A percentile compares a stretch with the other conserved stretches of the same genome.
Evolutionary conservation across 2,797 vertebrate species (phyloP).

Genomic region (Bryconaethiops microstoma): DNA sequence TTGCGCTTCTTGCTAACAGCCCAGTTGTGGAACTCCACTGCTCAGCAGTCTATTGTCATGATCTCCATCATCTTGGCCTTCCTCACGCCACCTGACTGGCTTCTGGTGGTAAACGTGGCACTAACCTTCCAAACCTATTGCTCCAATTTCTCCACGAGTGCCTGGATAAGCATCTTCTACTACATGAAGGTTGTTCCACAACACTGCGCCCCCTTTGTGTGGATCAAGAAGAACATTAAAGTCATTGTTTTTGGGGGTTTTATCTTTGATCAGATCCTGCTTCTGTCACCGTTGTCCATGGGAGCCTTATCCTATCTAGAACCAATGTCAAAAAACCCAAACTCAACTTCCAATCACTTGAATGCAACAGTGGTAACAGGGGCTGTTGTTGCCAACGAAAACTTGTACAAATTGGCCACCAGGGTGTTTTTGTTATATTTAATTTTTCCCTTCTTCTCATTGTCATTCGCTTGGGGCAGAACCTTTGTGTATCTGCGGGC

Average conservation of each 20-base stretch:
- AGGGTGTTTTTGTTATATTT: constrained; percentile 30
- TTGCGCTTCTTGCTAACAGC: constrained; percentile 37
- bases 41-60: constrained; percentile 25
- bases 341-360: neutral
- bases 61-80: constrained; percentile 16
- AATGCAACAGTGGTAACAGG: neutral
- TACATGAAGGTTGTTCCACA: constrained; percentile 54
- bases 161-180: constrained; percentile 59
- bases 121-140: constrained; percentile 35
- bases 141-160: constrained; percentile 42
- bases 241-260: constrained; percentile 32
- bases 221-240: constrained; percentile 48
- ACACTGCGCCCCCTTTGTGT: constrained; percentile 17
- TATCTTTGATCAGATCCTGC: constrained; percentile 40
- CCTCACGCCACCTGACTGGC: constrained; percentile 21
- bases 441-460: constrained; percentile 13
- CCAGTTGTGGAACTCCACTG: constrained; percentile 43
- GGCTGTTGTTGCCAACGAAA: neutral
- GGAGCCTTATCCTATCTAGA: constrained; percentile 8
- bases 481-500: constrained; percentile 47
- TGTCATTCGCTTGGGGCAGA: constrained; percentile 45
- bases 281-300: constrained; percentile 30
- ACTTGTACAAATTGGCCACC: constrained; percentile 13
- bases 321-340: neutral
- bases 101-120: constrained; percentile 18